Conservation (phyloP, 2,113 vertebrate species). For the Aldabrachelys gigantea region DNA sequence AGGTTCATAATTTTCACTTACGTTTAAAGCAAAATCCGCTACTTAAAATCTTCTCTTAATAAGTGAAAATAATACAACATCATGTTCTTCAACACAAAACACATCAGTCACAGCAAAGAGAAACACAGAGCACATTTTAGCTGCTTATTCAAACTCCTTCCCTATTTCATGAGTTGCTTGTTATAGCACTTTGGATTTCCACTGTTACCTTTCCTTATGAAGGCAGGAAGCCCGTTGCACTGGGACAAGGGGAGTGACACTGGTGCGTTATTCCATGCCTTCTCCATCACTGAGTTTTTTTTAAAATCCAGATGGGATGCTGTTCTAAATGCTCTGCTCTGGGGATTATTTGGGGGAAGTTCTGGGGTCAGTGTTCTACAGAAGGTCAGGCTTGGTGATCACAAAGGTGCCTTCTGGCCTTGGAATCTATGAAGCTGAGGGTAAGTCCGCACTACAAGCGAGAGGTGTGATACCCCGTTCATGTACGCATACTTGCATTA, state of each 20-base stretch:
- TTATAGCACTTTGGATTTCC: fast-evolving
- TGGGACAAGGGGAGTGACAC: not conserved
- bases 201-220: not conserved
- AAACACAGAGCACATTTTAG: not conserved
- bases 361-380: not conserved
- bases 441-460: not conserved
- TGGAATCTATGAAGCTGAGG: not conserved
- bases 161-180: fast-evolving
- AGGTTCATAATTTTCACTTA: not conserved
- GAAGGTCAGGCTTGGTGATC: not conserved
- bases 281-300: not conserved
- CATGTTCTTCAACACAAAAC: not conserved
- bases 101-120: not conserved
- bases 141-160: not conserved
- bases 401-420: not conserved
- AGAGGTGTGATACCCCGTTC: too few species aligned
- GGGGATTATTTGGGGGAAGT: not conserved
- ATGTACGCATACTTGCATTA: too few species aligned
- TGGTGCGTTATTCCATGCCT: not conserved
- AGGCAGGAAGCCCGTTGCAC: not conserved
- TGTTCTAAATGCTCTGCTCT: not conserved
- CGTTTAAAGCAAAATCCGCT: not conserved
- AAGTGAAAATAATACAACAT: not conserved
- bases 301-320: too few species aligned
- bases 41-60: not conserved